Evolutionary conservation across 2,797 vertebrate genomes (phyloP), one percentile per base, ranked within the genome.

Genomic region (Sebastes taczanowskii): DNA sequence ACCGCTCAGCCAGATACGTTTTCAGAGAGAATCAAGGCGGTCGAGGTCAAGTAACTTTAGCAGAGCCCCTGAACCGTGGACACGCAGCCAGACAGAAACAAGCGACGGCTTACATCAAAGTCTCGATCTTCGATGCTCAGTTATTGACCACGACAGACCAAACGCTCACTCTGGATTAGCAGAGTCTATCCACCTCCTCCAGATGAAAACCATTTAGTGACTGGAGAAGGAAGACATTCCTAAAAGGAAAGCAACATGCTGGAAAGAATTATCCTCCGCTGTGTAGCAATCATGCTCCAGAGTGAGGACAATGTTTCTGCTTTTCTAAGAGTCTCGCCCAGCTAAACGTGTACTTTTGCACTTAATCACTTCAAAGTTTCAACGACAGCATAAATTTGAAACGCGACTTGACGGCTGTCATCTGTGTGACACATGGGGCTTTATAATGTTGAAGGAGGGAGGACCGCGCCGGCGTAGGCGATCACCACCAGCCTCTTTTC

Each of bases 151-250:
- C 77, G 88, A 86, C 91, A 82, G 77, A 87, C 64, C 81, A 71
- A 89, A 84, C 22, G 10, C 80, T 85, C 55, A 38, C 73, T 89
- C 77, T 75, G 81, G 81, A 89, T 88, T 89, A 90, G 82, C 74
- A 52, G 52, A 80, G 63, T 77, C 77, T 67, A 78, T 91, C 82
- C 86, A 87, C 78, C 82, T 83, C 78, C 79, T 79, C 92, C 94
- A 96, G 93, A 94, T 95, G 94, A 94, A 94, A 95, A 88, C 89
- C 86, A 95, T 94, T 94, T 92, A 87, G 87, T 78, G 86, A 86
- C 78, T 87, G 71, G 81, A 89, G 81, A 72, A 78, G 66, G 83
- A 82, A 83, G 76, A 84, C 87, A 92, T 91, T 92, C 90, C 88
- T 89, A 82, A 80, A 25, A 77, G 60, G 58, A 92, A 74, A 82